Evolutionary conservation across 1,140 invertebrate species (phyloP).

Genomic region (Leptestheria dahalacensis): DNA sequence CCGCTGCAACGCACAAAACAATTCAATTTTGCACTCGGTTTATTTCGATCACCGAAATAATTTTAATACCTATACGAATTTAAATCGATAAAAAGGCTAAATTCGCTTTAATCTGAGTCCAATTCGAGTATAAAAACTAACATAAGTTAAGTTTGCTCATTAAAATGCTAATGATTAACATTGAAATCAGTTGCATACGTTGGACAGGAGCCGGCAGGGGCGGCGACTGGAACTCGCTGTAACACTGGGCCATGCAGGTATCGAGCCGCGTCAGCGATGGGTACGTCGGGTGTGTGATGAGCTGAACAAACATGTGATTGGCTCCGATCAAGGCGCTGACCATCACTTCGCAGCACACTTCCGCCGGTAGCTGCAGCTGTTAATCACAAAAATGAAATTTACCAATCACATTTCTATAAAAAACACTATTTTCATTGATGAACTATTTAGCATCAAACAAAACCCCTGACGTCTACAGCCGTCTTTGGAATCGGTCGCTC

Average conservation of each 20-base stretch:
- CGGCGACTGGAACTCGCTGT: slow-evolving; percentile 45
- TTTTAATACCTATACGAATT: no score
- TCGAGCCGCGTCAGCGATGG: slow-evolving; percentile 60
- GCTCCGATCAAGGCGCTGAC: slow-evolving; percentile 68
- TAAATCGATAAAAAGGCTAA: no score
- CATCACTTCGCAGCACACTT: slow-evolving; percentile 81
- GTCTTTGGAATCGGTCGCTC: no score
- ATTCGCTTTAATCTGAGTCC: no score
- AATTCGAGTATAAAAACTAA: no score
- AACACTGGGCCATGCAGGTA: slow-evolving; percentile 46
- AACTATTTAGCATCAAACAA: no score
- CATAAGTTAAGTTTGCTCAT: not conserved
- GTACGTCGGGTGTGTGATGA: slow-evolving; percentile 82
- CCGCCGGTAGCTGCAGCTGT: slow-evolving; percentile 47
- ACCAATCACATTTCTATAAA: no score
- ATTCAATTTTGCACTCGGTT: no score
- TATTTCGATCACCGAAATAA: no score
- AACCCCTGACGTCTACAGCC: no score
- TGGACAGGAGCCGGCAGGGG: slow-evolving; percentile 41
- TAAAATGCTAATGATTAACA: not conserved
- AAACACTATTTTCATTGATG: not conserved
- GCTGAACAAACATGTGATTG: slow-evolving; percentile 79
- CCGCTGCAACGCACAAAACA: not conserved
- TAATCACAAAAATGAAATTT: slow-evolving; percentile 1
- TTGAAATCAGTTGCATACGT: not conserved